phyloP scores from a whole-genome alignment of 1,140 invertebrate genomes.

The Microplitis mediator region DNA sequence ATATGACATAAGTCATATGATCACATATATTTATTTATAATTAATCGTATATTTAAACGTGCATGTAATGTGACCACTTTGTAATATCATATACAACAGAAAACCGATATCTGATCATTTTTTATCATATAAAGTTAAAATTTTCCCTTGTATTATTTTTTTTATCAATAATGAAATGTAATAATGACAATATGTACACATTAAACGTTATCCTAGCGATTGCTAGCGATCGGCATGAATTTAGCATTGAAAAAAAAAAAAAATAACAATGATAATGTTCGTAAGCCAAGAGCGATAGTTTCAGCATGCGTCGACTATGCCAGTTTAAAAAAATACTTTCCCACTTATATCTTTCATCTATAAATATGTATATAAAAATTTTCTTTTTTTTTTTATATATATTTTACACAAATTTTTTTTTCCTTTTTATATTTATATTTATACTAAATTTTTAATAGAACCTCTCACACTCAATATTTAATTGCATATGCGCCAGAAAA shows the following conservation, averaged over 20 bases:
- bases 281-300: constrained; percentile 35
- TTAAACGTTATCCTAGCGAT: not conserved
- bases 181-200: not conserved
- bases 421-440: too few relatives aligned
- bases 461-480: not conserved
- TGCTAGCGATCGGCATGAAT: constrained; percentile 2
- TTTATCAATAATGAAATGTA: not conserved
- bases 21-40: too few relatives aligned
- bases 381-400: not conserved
- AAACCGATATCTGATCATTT: too few relatives aligned
- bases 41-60: too few relatives aligned
- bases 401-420: not conserved
- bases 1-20: too few relatives aligned
- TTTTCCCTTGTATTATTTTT: not conserved
- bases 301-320: constrained; percentile 15
- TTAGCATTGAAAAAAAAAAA: constrained; percentile 7
- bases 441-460: too few relatives aligned
- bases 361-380: constrained; percentile 2
- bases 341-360: not conserved
- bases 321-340: not conserved
- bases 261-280: constrained; percentile 34
- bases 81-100: too few relatives aligned
- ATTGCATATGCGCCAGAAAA: not conserved
- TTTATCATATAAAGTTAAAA: too few relatives aligned
- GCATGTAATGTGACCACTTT: too few relatives aligned